Percentiles rank a stretch among this genome's conserved stretches.
phyloP scores from a whole-genome alignment of 2,797 vertebrate species.

The Chaunax sp. region DNA sequence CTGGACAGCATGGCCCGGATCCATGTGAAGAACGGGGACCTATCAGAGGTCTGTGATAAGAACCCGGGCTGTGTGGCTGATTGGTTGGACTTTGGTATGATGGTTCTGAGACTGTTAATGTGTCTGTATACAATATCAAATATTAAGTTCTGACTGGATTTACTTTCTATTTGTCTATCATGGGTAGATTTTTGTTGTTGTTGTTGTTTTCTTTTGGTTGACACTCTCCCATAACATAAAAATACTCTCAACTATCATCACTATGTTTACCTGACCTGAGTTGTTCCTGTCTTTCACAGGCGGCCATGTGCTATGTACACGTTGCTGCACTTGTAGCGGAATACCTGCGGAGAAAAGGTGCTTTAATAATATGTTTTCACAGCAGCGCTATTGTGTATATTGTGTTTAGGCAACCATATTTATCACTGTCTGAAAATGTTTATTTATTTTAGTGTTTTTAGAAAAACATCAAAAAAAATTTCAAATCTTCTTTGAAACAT shows the following conservation, averaged over 20 bases:
- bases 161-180: not conserved
- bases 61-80: not conserved
- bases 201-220: not conserved
- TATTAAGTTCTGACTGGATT: not conserved
- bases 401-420: not conserved
- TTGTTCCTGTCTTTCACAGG: constrained; percentile 78
- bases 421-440: not conserved
- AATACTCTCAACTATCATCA: not conserved
- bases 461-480: too few relatives aligned
- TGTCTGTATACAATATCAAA: not conserved
- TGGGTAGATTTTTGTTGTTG: not conserved
- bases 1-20: constrained; percentile 98
- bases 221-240: not conserved
- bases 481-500: too few relatives aligned
- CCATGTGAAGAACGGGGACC: constrained; percentile 96
- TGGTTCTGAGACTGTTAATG: not conserved
- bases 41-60: constrained; percentile 89
- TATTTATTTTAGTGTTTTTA: too few relatives aligned
- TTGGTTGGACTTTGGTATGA: not conserved
- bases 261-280: constrained; percentile 17
- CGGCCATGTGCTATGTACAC: constrained; percentile 97
- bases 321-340: constrained; percentile 97
- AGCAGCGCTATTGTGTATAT: not conserved
- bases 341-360: constrained; percentile 96
- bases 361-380: not conserved